These are phyloP conservation scores for Climacteris rufus DNA, from an alignment of 2,113 vertebrate genomes.

Conservation along the genomic window DNA sequence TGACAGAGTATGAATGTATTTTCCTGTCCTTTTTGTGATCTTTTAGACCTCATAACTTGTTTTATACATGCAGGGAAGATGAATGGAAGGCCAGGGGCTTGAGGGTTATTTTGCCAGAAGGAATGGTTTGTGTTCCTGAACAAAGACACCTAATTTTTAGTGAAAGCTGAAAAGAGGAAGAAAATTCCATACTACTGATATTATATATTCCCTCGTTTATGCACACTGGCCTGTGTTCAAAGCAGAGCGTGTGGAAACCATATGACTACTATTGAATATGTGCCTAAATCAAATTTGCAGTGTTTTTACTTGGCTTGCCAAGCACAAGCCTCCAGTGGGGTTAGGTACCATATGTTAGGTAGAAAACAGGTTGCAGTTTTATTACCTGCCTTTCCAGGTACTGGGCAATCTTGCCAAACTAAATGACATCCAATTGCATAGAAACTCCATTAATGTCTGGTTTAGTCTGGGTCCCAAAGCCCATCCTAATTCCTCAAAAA, in stretches of 20 bases:
- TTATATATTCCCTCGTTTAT: conserved; percentile 45
- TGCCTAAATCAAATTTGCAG: conserved; percentile 56
- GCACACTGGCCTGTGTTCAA: conserved; percentile 42
- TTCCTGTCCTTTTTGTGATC: neutral
- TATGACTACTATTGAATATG: conserved; percentile 46
- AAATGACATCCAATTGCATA: neutral
- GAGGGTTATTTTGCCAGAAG: conserved; percentile 5
- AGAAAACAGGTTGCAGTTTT: conserved; percentile 54
- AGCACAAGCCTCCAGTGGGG: conserved; percentile 21
- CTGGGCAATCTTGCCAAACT: conserved; percentile 5
- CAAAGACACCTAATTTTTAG: conserved; percentile 56
- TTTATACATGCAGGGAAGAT: neutral
- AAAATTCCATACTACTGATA: conserved; percentile 48
- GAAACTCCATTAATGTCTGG: neutral
- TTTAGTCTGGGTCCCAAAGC: neutral
- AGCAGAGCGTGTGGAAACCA: conserved; percentile 50
- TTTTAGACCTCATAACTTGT: neutral
- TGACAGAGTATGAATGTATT: neutral
- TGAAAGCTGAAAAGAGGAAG: conserved; percentile 32
- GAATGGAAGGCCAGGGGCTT: neutral
- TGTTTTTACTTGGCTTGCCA: conserved; percentile 37
- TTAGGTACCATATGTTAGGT: conserved; percentile 48
- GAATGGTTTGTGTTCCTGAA: conserved; percentile 35
- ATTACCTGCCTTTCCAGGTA: conserved; percentile 46
- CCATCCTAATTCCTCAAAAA: neutral